phyloP scores from a whole-genome alignment of 1,140 invertebrate genomes.

The Eciton burchellii region DNA sequence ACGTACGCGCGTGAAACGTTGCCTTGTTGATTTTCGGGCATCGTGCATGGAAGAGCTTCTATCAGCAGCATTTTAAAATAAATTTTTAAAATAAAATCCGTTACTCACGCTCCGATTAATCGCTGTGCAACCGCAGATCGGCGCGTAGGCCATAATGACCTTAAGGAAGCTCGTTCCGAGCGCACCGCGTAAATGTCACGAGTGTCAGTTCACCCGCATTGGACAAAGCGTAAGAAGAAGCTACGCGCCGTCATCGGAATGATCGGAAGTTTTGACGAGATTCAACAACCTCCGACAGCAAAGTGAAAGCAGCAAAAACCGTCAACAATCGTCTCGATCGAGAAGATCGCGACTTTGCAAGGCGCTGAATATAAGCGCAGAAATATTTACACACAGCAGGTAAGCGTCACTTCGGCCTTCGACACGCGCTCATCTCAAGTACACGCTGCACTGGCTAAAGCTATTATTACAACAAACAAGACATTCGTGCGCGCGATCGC shows the following conservation, averaged over 20 bases:
- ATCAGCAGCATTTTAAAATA: too few relatives aligned
- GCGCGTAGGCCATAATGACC: conserved; percentile 25
- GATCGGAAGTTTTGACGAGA: background rate
- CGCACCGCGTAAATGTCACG: conserved; percentile 45
- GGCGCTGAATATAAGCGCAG: background rate
- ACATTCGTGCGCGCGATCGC: too few relatives aligned
- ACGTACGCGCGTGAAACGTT: background rate
- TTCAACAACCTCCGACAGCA: conserved; percentile 16
- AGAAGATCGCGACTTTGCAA: background rate
- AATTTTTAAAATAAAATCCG: conserved; percentile 59
- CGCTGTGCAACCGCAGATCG: conserved; percentile 60
- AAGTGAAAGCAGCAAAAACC: background rate
- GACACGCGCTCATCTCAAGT: too few relatives aligned
- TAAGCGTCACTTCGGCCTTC: too few relatives aligned
- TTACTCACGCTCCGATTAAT: conserved; percentile 59
- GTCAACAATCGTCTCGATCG: background rate
- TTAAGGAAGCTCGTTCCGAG: conserved; percentile 60
- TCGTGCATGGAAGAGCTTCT: background rate
- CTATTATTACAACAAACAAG: too few relatives aligned
- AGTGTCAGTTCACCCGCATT: conserved; percentile 53
- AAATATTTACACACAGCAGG: background rate
- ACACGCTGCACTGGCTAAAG: too few relatives aligned
- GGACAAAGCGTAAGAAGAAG: background rate
- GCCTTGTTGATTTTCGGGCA: background rate
- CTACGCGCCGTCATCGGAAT: background rate